Conservation (phyloP, 2,113 vertebrate genomes). For the Mohoua ochrocephala region DNA sequence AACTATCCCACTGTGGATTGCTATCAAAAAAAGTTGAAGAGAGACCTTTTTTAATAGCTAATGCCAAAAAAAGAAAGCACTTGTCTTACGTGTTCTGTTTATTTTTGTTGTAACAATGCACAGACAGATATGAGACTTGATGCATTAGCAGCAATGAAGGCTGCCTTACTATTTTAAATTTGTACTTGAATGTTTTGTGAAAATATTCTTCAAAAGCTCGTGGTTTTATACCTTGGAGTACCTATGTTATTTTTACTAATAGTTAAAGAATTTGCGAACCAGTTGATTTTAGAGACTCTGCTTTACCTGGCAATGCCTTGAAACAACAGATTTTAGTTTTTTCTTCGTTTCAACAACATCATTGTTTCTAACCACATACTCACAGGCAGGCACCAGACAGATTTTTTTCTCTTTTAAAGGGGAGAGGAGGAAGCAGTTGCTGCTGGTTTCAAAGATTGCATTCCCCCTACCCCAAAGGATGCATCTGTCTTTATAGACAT, state of each 20-base stretch:
- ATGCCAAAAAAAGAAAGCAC: background rate
- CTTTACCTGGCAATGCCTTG: constrained; percentile 34
- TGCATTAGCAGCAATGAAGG: background rate
- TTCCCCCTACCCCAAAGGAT: background rate
- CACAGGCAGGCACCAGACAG: background rate
- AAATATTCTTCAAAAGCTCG: background rate
- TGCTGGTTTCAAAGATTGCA: background rate
- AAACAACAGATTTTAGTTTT: background rate
- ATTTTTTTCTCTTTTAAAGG: background rate
- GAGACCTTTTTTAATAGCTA: background rate
- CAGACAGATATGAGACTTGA: background rate
- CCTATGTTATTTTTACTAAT: background rate
- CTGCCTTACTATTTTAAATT: background rate
- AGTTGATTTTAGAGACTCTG: background rate
- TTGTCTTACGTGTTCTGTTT: background rate
- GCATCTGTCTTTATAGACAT: background rate
- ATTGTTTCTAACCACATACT: background rate
- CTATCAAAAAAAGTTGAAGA: background rate
- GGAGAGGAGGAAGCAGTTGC: background rate
- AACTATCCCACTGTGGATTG: background rate
- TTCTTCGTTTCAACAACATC: background rate
- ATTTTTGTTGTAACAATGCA: background rate
- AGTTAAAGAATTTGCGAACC: background rate
- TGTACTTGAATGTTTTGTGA: background rate
- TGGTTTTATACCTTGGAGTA: background rate